Evolutionary conservation across 2,113 vertebrate species (phyloP).

Genomic region (Pipa parva): DNA sequence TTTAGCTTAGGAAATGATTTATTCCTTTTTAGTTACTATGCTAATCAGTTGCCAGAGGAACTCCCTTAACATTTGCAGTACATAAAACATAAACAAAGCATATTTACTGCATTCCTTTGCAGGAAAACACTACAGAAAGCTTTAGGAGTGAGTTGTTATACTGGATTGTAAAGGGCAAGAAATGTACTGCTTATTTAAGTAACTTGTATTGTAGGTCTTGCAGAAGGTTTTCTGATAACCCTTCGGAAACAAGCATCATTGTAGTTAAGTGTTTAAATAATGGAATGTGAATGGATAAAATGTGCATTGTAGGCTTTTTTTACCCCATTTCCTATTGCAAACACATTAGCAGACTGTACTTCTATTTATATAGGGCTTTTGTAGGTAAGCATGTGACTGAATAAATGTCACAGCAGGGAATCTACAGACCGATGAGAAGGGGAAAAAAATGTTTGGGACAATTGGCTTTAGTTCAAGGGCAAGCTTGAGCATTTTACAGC

Average conservation of each 20-base stretch:
- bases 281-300: conserved; percentile 45
- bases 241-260: conserved; percentile 51
- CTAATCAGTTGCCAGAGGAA: neutral
- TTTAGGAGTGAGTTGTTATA: neutral
- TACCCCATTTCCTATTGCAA: conserved; percentile 52
- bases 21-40: neutral
- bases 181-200: conserved; percentile 51
- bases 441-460: conserved; percentile 66
- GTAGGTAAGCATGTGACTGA: conserved; percentile 58
- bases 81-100: neutral
- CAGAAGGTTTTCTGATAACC: no score
- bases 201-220: no score
- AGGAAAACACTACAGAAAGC: neutral
- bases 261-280: conserved; percentile 54
- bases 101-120: neutral
- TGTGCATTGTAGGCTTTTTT: conserved; percentile 48
- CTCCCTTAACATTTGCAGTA: neutral
- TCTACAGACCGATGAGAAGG: conserved; percentile 49
- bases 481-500: conserved; percentile 69
- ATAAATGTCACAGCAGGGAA: conserved; percentile 67
- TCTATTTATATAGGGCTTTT: conserved; percentile 62
- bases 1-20: neutral
- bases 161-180: neutral
- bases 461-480: conserved; percentile 75
- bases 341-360: conserved; percentile 61